Conservation (phyloP, 2,888 invertebrate genomes). For the Dicyrtoma fusca region DNA sequence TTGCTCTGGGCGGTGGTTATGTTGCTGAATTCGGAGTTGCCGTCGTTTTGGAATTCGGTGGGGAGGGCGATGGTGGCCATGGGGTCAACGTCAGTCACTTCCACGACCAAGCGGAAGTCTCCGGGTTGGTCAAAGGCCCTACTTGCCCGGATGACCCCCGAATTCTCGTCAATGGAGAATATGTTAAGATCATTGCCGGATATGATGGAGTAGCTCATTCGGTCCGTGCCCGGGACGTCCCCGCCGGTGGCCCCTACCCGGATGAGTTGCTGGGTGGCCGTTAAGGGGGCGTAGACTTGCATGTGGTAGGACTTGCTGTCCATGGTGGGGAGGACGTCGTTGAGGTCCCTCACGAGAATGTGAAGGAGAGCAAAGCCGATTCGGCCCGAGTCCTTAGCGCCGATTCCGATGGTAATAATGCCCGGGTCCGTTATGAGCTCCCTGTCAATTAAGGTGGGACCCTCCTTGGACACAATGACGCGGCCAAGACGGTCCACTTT, state of each 20-base stretch:
- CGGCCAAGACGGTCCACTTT: slow-evolving; percentile 68
- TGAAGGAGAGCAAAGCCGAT: slow-evolving; percentile 42
- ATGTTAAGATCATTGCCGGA: slow-evolving; percentile 71
- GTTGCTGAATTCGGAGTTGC: too few relatives aligned
- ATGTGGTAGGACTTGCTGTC: slow-evolving; percentile 75
- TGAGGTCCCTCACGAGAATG: slow-evolving; percentile 44
- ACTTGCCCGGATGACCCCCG: slow-evolving; percentile 79
- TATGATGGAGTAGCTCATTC: slow-evolving; percentile 74
- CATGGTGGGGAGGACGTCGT: slow-evolving; percentile 68
- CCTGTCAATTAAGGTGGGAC: slow-evolving; percentile 73
- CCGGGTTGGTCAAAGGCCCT: slow-evolving; percentile 70
- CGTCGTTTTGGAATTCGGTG: too few relatives aligned
- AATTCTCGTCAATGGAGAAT: slow-evolving; percentile 74
- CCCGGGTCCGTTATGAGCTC: slow-evolving; percentile 63
- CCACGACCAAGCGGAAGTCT: slow-evolving; percentile 68
- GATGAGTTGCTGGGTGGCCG: slow-evolving; percentile 79
- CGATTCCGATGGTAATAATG: slow-evolving; percentile 33
- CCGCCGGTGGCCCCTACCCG: slow-evolving; percentile 79
- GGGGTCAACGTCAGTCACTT: slow-evolving; percentile 76
- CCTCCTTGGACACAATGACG: slow-evolving; percentile 70
- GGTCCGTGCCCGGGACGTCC: slow-evolving; percentile 78
- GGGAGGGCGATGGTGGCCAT: slow-evolving; percentile 60
- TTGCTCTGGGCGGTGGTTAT: slow-evolving; percentile 51
- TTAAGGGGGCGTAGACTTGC: slow-evolving; percentile 75
- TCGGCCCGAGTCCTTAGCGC: slow-evolving; percentile 46